These are phyloP conservation scores for Ferdinandea cuprea DNA, from an alignment of 2,888 invertebrate species.

Conservation along the genomic window DNA sequence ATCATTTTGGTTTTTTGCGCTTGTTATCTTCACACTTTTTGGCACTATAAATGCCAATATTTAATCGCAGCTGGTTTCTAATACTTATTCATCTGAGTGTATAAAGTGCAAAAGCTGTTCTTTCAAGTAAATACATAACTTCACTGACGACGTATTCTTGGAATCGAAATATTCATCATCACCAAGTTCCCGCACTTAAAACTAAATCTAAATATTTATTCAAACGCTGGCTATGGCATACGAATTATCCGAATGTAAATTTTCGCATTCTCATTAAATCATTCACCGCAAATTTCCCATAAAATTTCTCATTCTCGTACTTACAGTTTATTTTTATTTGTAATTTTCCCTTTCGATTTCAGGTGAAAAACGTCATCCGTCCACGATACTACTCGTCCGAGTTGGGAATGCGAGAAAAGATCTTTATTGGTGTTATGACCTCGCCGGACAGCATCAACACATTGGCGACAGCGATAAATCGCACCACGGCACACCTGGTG, in stretches of 20 bases:
- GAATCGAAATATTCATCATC: slow-evolving; percentile 6
- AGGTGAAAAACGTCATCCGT: slow-evolving; percentile 87
- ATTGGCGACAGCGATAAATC: slow-evolving; percentile 93
- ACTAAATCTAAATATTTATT: slow-evolving; percentile 47
- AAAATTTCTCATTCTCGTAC: neutral
- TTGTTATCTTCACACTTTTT: neutral
- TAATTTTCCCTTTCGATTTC: slow-evolving; percentile 67
- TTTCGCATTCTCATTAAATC: slow-evolving; percentile 33
- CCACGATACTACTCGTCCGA: slow-evolving; percentile 98
- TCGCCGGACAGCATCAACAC: slow-evolving; percentile 88
- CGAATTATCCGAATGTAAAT: slow-evolving; percentile 5
- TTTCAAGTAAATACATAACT: slow-evolving; percentile 20
- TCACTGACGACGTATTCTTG: neutral
- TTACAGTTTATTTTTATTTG: slow-evolving; percentile 26
- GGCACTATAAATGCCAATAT: neutral
- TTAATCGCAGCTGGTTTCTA: slow-evolving; percentile 13
- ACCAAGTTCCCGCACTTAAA: slow-evolving; percentile 10
- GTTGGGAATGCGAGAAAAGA: slow-evolving; percentile 94
- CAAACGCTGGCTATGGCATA: neutral
- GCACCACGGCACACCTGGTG: slow-evolving; percentile 92
- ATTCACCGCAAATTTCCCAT: slow-evolving; percentile 31
- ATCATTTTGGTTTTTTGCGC: neutral
- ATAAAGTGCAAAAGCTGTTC: neutral
- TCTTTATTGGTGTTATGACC: slow-evolving; percentile 94
- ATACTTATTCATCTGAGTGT: neutral